These are phyloP conservation scores for Neolamprologus devosi DNA, from an alignment of 2,113 vertebrate species.

Conservation along the genomic window DNA sequence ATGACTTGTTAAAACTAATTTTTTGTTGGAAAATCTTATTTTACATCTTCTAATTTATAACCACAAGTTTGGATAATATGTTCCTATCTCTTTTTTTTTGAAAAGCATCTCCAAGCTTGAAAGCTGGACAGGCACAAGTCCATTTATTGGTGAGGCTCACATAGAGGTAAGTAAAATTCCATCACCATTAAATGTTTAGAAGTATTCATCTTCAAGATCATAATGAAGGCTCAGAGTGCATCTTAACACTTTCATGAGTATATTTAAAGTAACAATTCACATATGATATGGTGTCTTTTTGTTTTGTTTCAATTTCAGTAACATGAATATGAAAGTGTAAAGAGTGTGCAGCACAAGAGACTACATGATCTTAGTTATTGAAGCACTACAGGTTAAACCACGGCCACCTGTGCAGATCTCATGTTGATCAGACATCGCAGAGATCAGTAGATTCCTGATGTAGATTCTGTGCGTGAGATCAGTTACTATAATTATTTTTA, in stretches of 20 bases:
- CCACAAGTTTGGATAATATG: no score
- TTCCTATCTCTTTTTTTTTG: no score
- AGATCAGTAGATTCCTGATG: background rate
- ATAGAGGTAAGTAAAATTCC: no score
- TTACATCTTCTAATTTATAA: no score
- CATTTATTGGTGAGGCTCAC: no score
- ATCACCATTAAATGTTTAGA: no score
- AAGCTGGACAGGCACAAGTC: no score
- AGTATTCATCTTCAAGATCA: no score
- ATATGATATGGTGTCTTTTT: background rate
- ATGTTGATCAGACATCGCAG: background rate
- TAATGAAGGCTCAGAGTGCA: background rate
- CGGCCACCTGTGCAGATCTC: background rate
- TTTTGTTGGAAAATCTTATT: background rate
- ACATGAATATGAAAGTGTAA: background rate
- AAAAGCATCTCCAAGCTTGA: no score
- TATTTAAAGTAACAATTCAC: background rate
- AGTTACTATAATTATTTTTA: background rate
- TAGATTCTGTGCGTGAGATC: background rate
- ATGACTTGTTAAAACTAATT: background rate
- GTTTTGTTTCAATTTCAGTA: background rate
- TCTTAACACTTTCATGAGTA: background rate
- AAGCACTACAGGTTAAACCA: background rate
- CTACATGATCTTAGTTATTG: background rate
- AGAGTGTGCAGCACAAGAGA: background rate